Percentiles rank a stretch among this genome's conserved stretches.
These are phyloP conservation scores for Dicrostonyx torquatus DNA, from an alignment of 2,797 vertebrate genomes.

Conservation along the genomic window DNA sequence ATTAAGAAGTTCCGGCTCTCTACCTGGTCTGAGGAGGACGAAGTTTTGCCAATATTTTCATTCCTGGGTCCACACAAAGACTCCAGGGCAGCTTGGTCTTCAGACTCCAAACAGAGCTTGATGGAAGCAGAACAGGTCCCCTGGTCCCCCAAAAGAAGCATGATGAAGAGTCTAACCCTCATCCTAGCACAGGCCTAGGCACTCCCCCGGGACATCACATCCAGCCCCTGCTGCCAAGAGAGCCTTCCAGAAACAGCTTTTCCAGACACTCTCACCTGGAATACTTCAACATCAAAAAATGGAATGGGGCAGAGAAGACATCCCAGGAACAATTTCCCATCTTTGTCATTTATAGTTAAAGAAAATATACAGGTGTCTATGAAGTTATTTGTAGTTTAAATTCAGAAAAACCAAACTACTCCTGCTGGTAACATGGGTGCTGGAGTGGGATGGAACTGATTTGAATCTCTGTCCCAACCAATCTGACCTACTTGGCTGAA, in stretches of 20 bases:
- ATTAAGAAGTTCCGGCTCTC: not conserved
- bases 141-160: accelerated
- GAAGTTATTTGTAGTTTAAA: not conserved
- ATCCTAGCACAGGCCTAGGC: not conserved
- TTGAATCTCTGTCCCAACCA: conserved; percentile 20
- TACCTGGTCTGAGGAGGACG: not conserved
- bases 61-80: not conserved
- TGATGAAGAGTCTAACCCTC: not conserved
- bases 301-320: not conserved
- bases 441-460: not conserved
- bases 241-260: accelerated
- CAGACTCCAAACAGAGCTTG: not conserved
- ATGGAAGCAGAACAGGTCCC: accelerated
- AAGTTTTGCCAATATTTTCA: not conserved
- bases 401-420: conserved; percentile 7
- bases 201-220: not conserved
- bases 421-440: not conserved
- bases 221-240: accelerated
- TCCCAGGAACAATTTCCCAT: not conserved
- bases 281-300: not conserved
- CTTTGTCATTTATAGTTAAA: not conserved
- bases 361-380: not conserved
- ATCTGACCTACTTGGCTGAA: not conserved
- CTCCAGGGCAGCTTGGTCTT: not conserved
- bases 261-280: accelerated